Percentiles rank a stretch among this genome's conserved stretches.
Conservation (phyloP, 2,797 vertebrate species). For the Xerus rutilus region DNA sequence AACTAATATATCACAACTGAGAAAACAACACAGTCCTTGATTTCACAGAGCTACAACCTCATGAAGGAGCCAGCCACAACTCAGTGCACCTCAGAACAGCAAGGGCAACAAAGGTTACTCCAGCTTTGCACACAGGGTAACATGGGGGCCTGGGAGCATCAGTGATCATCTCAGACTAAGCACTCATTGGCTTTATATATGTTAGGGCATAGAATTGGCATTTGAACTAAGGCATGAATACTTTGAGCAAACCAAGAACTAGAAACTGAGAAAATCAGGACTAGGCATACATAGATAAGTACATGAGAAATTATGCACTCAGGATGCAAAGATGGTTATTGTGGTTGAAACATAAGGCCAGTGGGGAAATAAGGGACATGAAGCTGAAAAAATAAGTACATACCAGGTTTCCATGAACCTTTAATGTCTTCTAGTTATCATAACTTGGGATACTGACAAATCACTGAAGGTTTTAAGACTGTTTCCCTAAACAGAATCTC, state of each 20-base stretch:
- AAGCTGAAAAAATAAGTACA: neutral
- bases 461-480: constrained; percentile 2
- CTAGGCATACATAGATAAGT: neutral
- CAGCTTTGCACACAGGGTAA: neutral
- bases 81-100: neutral
- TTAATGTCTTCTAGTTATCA: neutral
- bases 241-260: neutral
- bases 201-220: neutral
- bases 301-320: neutral
- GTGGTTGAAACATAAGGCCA: neutral
- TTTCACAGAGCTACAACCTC: neutral
- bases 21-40: neutral
- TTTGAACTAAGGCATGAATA: neutral
- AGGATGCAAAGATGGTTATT: neutral
- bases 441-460: neutral
- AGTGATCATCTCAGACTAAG: neutral
- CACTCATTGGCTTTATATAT: neutral
- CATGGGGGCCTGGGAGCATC: rapidly evolving
- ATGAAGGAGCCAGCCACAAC: neutral
- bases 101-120: neutral
- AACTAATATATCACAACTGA: neutral
- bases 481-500: neutral
- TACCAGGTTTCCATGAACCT: neutral
- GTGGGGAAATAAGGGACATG: neutral
- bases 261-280: neutral